Percentiles rank a stretch among this genome's conserved stretches.
These are phyloP conservation scores for Molorchus minor DNA, from an alignment of 2,888 invertebrate species.

Conservation along the genomic window DNA sequence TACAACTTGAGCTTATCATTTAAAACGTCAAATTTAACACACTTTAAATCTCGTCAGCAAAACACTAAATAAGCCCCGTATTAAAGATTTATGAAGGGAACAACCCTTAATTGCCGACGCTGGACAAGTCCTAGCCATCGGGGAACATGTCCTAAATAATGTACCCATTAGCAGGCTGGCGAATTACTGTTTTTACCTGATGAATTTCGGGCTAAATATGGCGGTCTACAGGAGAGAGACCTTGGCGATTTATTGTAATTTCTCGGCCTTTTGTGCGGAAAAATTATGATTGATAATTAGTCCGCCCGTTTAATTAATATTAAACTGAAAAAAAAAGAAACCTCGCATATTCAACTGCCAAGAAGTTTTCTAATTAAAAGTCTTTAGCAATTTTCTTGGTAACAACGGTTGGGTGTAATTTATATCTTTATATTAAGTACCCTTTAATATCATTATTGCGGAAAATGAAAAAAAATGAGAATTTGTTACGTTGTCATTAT, in stretches of 20 bases:
- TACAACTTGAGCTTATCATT: no score
- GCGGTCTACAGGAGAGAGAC: background rate
- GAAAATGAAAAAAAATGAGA: background rate
- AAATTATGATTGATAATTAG: conserved; percentile 16
- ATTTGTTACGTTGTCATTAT: background rate
- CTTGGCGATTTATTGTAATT: conserved; percentile 1
- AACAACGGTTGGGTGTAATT: conserved; percentile 1
- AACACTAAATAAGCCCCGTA: no score
- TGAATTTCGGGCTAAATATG: conserved; percentile 1
- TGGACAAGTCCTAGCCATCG: background rate
- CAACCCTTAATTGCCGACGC: background rate
- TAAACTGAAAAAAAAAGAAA: conserved; percentile 11
- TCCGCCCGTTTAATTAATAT: conserved; percentile 16
- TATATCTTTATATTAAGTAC: conserved; percentile 3
- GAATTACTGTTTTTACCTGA: background rate
- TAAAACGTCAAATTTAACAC: no score
- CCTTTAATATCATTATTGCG: background rate
- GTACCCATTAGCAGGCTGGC: background rate
- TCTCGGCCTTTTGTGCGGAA: conserved; percentile 1
- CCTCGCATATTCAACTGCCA: conserved; percentile 6
- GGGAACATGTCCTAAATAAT: background rate
- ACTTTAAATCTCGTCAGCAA: no score
- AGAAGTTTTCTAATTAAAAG: conserved; percentile 21
- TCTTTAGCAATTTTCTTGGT: conserved; percentile 5
- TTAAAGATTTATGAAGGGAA: no score